Conservation (phyloP, 1,140 invertebrate genomes). For the Conus ventricosus region DNA sequence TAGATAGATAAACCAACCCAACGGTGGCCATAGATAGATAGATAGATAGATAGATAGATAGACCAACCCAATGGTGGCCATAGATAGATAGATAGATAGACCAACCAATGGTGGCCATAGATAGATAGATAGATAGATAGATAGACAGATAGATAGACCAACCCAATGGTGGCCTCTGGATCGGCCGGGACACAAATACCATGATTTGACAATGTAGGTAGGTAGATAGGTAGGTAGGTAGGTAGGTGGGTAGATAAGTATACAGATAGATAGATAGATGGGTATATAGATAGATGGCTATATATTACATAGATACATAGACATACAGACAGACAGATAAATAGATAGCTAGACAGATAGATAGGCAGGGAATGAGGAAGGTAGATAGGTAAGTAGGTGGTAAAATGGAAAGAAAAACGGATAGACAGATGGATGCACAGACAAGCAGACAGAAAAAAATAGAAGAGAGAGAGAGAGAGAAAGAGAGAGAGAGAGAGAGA, state of each 20-base stretch:
- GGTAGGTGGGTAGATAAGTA: too few relatives aligned
- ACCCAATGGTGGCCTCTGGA: too few relatives aligned
- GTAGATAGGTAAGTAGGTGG: neutral
- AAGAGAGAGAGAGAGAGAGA: neutral
- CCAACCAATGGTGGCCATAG: too few relatives aligned
- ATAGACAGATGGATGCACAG: neutral
- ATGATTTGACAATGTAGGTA: too few relatives aligned
- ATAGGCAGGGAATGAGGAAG: slow-evolving; percentile 1
- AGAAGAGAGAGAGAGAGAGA: slow-evolving; percentile 12
- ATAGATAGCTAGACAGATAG: slow-evolving; percentile 1
- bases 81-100: neutral
- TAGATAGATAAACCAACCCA: neutral
- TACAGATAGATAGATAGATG: too few relatives aligned
- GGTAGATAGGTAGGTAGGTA: neutral
- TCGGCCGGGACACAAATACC: too few relatives aligned
- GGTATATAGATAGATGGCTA: too few relatives aligned
- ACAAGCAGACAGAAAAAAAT: neutral
- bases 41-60: neutral
- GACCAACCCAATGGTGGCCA: neutral
- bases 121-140: too few relatives aligned
- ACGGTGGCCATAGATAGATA: neutral
- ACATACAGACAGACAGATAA: too few relatives aligned
- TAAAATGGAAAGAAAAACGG: neutral
- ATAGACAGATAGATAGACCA: too few relatives aligned
- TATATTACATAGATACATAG: too few relatives aligned